Evolutionary conservation across 2,113 vertebrate species (phyloP), one percentile per base, ranked within the genome.

Genomic region (Athene cunicularia): DNA sequence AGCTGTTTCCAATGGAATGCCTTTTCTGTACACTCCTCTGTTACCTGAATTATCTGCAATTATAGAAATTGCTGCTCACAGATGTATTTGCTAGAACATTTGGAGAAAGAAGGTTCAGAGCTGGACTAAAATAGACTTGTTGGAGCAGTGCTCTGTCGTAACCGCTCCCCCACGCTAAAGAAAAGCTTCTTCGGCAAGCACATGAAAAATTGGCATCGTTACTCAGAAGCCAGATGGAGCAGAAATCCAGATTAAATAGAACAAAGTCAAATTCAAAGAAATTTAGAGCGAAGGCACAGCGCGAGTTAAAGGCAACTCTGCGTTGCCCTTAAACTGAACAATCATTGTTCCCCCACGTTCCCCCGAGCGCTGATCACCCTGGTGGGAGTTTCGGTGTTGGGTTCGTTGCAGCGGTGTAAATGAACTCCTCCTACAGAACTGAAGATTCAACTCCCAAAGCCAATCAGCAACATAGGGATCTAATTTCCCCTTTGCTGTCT

Each of bases 401-500:
- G 39, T 80, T 74, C 4, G 1, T 62, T 39, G 49, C 60, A 9
- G 22, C 49, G 80, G 8, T 87, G 68, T 52, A 33, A 81, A 63
- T 77, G n/a, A 87, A 32, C 92, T 88, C 70, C 93, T 96, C 95
- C 93, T 67, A 17, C 90, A 81, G 47, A 80, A 27, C 80, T 80
- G 80, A 82, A 95, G 85, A 79, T 58, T 37, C 47, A 37, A 22
- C 66, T 88, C 90, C 95, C 93, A 80, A 96, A 95, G 87, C 93
- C 95, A 96, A 62, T 95, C 97, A 85, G 58, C 83, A 80, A 37
- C 92, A 83, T 1, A 74, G 96, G 85, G 82, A 95, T 96, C 90
- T 90, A 14, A 96, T 97, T 97, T 96, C 90, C 93, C 83, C 88
- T 93, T 86, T 87, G 84, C 97, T 96, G 95, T 88, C 74, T 88